Evolutionary conservation across 2,888 invertebrate genomes (phyloP), one percentile per base, ranked within the genome.

Genomic region (Ochropacha duplaris): DNA sequence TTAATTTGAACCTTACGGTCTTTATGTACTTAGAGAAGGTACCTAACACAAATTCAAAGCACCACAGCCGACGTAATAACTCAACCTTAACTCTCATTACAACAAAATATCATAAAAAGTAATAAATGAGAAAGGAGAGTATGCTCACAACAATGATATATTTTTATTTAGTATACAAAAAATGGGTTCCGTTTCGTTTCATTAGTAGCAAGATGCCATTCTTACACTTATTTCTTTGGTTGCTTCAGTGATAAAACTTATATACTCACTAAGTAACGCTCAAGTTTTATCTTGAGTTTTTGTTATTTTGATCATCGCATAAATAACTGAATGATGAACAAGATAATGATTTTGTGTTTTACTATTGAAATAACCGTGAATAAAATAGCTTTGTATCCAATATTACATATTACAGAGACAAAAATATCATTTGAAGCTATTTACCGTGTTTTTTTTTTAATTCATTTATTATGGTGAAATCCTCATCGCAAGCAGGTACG

Each of bases 141-240:
- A 34, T 54, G 57, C 61, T 62, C 60, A 50, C 59, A 65, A 68
- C 69, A 62, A 54, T 65, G 66, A 66, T 61, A 65, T 68, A 70
- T 70, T 65, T 68, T 68, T 75, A 76, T 79, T 78, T 78, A 67
- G 74, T 71, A 73, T 59, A 73, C 66, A 74, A 79, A 78, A 78
- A 78, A 79, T 78, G 74, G 63, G 66, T 63, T 67, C 66, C 78
- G 76, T 78, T 76, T 65, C 57, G 65, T 66, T 70, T 69, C 71
- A 71, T 71, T 71, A 72, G 62, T 62, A 61, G 65, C 49, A 64
- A 54, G 58, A 64, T 55, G 59, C 57, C 60, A 28, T 57, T 22
- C 44, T 9, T 51, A 24, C 44, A 39, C 14, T 44, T 22, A 50
- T 19, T 28, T 51, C 11, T 9, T 28, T 28, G 16, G 26, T 50